phyloP scores from a whole-genome alignment of 2,797 vertebrate species.

The Hydrocynus forskahlii region DNA sequence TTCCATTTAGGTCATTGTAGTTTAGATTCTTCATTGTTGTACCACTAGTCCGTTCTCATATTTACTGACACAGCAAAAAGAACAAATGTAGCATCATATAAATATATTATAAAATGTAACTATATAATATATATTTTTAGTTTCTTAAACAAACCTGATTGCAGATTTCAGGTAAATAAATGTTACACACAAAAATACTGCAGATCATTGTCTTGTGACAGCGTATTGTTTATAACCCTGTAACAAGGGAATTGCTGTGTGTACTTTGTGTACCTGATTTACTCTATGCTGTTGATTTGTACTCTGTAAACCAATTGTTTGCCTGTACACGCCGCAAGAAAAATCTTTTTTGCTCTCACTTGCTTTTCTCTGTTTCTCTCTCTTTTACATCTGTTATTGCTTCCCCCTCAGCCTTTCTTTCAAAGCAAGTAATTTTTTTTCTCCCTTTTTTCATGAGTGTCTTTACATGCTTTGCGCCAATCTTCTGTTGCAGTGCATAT shows the following conservation, averaged over 20 bases:
- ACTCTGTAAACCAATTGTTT: background rate
- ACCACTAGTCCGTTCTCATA: too few relatives aligned
- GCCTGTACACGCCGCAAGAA: background rate
- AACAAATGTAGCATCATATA: too few relatives aligned
- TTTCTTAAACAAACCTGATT: background rate
- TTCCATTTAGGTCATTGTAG: too few relatives aligned
- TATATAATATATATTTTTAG: too few relatives aligned
- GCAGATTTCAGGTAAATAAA: background rate
- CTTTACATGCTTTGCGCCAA: background rate
- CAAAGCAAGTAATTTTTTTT: background rate
- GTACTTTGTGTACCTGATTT: background rate
- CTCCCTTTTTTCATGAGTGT: background rate
- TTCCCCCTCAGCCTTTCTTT: background rate
- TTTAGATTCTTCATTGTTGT: too few relatives aligned
- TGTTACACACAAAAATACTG: background rate
- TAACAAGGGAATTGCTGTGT: background rate
- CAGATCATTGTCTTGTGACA: background rate
- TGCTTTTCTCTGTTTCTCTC: slow-evolving; percentile 2
- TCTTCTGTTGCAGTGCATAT: background rate
- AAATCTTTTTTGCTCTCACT: background rate
- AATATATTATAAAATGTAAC: too few relatives aligned
- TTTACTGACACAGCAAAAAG: too few relatives aligned
- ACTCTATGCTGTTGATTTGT: background rate
- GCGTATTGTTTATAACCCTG: background rate
- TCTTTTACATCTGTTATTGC: background rate